Evolutionary conservation across 1,140 invertebrate species (phyloP), one percentile per base, ranked within the genome.

Genomic region (Sminthurides bifidus): DNA sequence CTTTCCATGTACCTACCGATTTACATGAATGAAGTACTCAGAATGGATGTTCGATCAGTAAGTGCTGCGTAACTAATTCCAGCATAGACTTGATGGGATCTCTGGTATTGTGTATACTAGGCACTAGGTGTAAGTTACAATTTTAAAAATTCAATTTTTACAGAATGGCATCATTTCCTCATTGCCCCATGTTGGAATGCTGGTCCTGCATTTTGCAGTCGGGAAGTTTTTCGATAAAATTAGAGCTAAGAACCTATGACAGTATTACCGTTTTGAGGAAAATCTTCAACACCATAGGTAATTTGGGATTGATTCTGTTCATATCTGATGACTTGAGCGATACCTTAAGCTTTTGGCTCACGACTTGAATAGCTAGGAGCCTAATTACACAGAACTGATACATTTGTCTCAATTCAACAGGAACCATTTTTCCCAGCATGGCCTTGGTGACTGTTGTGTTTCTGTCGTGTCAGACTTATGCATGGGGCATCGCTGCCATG

Each of bases 81-180:
- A 37, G 12, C 17, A 17, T 37, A 12, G 33, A 17, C 33, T 12
- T 37, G 33, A 37, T 37, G 12, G 33, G 33, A 37, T 12, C n/a
- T n/a, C n/a, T n/a, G 17, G 33, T 12, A 37, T 35, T 10, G n/a
- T 35, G 33, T 35, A 10, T n/a, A 35, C 33, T n/a, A 35, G n/a
- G 10, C n/a, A n/a, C n/a, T n/a, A n/a, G n/a, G 33, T 35, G 10
- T 35, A 35, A 35, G 8, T 35, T 10, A 48, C 29, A 31, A 48
- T 27, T 50, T 31, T 41, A 48, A 45, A 12, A 29, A 24, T 27
- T 27, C 38, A 14, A 24, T 17, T 21, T 43, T 55, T 65, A 10
- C 62, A 79, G 77, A 75, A 78, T 66, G 79, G 79, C 12, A 66
- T 77, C 44, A 65, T 77, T 30, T 74, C 78, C 4, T 71, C 77